phyloP scores from a whole-genome alignment of 2,888 invertebrate species.

The Lottia gigantea region DNA sequence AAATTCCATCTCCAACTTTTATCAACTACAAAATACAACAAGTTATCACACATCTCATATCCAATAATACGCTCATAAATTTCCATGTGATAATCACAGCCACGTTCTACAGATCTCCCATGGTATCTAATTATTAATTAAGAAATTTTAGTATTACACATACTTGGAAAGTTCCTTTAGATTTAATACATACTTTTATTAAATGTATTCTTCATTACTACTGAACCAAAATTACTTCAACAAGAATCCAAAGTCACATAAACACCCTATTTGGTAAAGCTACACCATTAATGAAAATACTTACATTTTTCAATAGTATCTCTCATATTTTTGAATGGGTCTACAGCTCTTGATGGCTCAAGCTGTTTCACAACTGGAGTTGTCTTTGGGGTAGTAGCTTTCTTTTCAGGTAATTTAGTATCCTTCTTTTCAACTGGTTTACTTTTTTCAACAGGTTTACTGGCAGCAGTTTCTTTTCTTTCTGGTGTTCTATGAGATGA shows the following conservation, averaged over 20 bases:
- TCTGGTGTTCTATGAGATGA: not conserved
- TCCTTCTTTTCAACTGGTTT: not conserved
- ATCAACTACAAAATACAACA: conserved; percentile 13
- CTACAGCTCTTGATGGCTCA: not conserved
- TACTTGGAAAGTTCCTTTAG: too few species aligned
- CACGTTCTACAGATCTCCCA: too few species aligned
- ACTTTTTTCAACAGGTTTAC: not conserved
- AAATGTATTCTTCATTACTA: too few species aligned
- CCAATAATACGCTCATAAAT: too few species aligned
- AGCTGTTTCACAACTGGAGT: not conserved
- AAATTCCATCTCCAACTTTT: conserved; percentile 22
- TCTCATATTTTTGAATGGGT: conserved; percentile 5
- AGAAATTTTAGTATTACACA: too few species aligned
- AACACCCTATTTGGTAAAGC: too few species aligned
- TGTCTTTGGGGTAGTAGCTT: not conserved
- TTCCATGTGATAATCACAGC: too few species aligned
- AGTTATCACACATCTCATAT: too few species aligned
- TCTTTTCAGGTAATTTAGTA: not conserved
- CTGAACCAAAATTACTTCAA: too few species aligned
- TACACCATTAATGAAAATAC: not conserved
- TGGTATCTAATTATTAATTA: too few species aligned
- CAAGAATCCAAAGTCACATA: too few species aligned
- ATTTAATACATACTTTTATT: too few species aligned
- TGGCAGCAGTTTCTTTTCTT: not conserved
- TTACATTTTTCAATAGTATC: conserved; percentile 9